Evolutionary conservation across 1,140 invertebrate genomes (phyloP), one percentile per base, ranked within the genome.

Genomic region (Pteromalus puparum): DNA sequence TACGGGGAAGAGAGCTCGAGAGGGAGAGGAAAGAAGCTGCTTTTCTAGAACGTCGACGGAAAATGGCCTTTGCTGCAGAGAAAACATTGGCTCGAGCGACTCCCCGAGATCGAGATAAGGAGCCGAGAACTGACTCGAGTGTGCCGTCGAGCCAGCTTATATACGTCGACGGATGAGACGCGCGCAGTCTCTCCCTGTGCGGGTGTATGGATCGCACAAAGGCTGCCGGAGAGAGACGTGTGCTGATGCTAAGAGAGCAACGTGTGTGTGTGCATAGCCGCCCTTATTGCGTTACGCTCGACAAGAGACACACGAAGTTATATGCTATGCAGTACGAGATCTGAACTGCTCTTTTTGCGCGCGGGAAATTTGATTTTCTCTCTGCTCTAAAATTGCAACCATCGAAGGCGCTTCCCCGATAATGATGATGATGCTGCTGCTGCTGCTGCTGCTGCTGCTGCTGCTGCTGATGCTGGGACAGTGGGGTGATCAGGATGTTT

Each of bases 71-170:
- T 85, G 46, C 42, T 18, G 10, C 24, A 67, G 70, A 74, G 72
- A 82, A 82, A 82, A 77, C 46, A 77, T 77, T 53, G 61, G 72
- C 81, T 30, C 28, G 18, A 21, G 42, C 61, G 86, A 42, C 9
- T 42, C 87, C 87, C 84, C 84, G 87, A 87, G 88, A 90, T 90
- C 87, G 87, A 88, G 89, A 90, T 89, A 89, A 89, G 87, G 78
- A 88, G 86, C 73, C 77, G 75, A 75, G 77, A 65, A 53, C 81
- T 75, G 21, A 67, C 46, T 88, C 84, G 88, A 89, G 89, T 85
- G 87, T 83, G 85, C 75, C 85, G 85, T 83, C 84, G 82, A 73
- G 82, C 80, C 86, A 85, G 76, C 21, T 28, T 74, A 70, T 70
- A 76, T 53, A 48, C 21, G 38, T 12, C 34, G 73, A 48, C 30